Evolutionary conservation across 2,888 invertebrate species (phyloP).

Genomic region (Saturnia pavonia): DNA sequence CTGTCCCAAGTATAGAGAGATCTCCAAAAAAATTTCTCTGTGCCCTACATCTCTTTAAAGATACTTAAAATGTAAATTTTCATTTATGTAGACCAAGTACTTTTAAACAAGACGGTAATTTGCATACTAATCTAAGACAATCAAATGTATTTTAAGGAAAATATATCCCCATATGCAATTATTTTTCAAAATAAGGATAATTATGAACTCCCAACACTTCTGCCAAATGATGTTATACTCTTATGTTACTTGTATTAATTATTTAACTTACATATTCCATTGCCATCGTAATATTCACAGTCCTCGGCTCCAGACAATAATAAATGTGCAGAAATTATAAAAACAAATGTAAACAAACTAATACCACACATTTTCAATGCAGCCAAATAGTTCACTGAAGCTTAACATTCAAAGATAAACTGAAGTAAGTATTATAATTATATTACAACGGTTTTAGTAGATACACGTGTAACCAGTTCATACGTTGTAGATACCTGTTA

Average conservation of each 20-base stretch:
- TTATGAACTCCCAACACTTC: no score
- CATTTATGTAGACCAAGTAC: no score
- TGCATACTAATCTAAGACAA: background rate
- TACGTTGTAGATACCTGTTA: background rate
- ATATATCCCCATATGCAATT: background rate
- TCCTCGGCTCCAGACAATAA: constrained; percentile 30
- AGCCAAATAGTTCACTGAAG: background rate
- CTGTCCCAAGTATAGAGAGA: no score
- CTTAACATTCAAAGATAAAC: background rate
- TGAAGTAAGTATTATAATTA: background rate
- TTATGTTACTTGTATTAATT: background rate
- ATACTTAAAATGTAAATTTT: no score
- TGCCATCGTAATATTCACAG: constrained; percentile 38
- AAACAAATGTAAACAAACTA: constrained; percentile 33
- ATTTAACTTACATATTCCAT: constrained; percentile 38
- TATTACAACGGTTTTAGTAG: background rate
- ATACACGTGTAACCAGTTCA: background rate
- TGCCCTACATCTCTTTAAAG: no score
- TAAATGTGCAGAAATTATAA: constrained; percentile 31
- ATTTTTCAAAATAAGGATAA: background rate
- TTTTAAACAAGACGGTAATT: no score
- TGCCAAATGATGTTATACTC: no score
- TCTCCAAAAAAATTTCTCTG: no score
- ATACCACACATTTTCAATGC: constrained; percentile 33
- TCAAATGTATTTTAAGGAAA: background rate